Percentiles rank a stretch among this genome's conserved stretches.
Conservation (phyloP, 1,140 invertebrate species). For the Ceratina australensis region DNA sequence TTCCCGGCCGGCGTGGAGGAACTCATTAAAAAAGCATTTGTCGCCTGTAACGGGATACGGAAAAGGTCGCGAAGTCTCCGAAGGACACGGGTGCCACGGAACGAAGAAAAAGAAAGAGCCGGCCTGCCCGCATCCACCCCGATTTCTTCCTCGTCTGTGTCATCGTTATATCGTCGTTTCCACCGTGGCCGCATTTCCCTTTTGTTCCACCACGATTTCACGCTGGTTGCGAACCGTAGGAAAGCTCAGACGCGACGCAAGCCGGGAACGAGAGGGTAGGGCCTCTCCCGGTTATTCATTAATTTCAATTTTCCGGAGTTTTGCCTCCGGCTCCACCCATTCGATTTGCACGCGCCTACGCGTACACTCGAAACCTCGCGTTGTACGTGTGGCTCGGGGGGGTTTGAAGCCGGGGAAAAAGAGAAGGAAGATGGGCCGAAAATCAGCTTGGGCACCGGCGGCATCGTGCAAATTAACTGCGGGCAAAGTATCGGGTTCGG, state of each 20-base stretch:
- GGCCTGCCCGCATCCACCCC: neutral
- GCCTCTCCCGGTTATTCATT: conserved; percentile 73
- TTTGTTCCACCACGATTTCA: conserved; percentile 66
- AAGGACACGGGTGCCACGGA: neutral
- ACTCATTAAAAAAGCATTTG: conserved; percentile 63
- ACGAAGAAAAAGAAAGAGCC: conserved; percentile 12
- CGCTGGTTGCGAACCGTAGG: conserved; percentile 34
- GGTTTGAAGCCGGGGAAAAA: conserved; percentile 13
- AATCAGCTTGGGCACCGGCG: conserved; percentile 39
- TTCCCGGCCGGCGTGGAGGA: neutral
- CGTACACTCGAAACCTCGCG: neutral
- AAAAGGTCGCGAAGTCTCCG: conserved; percentile 8
- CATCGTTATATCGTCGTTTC: conserved; percentile 34
- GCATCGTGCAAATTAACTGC: conserved; percentile 31
- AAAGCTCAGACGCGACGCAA: conserved; percentile 25
- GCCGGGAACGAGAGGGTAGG: conserved; percentile 4
- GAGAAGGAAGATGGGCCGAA: conserved; percentile 16
- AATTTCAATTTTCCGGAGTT: conserved; percentile 79
- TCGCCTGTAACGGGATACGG: conserved; percentile 49
- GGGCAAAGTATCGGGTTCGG: conserved; percentile 50
- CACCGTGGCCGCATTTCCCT: conserved; percentile 45
- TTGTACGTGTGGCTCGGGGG: neutral
- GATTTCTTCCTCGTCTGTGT: neutral
- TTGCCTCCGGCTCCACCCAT: conserved; percentile 63
- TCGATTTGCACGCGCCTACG: conserved; percentile 49